Conservation (phyloP, 2,888 invertebrate genomes). For the Eupithecia subumbrata region DNA sequence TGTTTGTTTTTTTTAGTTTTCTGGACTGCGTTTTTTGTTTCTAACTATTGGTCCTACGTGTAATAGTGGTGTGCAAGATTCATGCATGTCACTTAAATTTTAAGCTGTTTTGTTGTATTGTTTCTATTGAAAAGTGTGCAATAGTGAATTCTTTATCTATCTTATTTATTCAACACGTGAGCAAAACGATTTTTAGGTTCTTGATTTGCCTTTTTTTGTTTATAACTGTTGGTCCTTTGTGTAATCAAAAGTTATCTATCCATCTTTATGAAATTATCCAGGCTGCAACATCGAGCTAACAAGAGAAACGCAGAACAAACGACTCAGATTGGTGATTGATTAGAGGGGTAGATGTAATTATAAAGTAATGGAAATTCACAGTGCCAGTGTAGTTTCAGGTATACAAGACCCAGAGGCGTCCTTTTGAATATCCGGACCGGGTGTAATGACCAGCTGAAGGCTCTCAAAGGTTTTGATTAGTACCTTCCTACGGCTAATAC, state of each 20-base stretch:
- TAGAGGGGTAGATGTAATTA: background rate
- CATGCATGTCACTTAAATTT: too few species aligned
- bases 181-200: too few species aligned
- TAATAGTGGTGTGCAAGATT: too few species aligned
- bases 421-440: constrained; percentile 14
- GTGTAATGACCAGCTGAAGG: constrained; percentile 2
- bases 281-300: background rate
- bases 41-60: too few species aligned
- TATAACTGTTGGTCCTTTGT: background rate
- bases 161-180: too few species aligned
- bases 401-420: background rate
- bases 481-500: background rate
- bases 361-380: constrained; percentile 12
- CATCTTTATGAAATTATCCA: background rate
- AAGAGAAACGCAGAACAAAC: background rate
- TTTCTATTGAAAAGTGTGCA: too few species aligned
- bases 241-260: background rate
- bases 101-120: too few species aligned
- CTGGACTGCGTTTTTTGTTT: too few species aligned
- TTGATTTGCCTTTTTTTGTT: too few species aligned
- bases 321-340: background rate
- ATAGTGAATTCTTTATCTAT: too few species aligned
- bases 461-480: constrained; percentile 19
- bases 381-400: constrained; percentile 8
- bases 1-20: too few species aligned